A percentile compares a stretch with the other conserved stretches of the same genome.
These are phyloP conservation scores for Acestrorhynchus altus DNA, from an alignment of 2,797 vertebrate species.

Conservation along the genomic window DNA sequence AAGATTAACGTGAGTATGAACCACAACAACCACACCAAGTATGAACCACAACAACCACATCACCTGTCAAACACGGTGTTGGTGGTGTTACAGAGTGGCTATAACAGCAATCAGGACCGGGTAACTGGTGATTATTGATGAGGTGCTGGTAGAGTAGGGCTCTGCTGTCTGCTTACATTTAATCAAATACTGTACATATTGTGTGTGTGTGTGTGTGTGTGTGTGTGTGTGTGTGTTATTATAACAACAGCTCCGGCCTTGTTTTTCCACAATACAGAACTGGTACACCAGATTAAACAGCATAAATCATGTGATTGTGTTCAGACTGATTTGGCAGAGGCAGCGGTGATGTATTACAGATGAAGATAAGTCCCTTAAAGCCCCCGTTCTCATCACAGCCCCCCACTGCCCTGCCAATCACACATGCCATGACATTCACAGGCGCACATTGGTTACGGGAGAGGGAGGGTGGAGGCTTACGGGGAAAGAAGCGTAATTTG, in stretches of 20 bases:
- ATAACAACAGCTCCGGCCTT: neutral
- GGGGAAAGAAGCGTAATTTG: constrained; percentile 71
- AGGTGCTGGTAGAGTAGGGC: no score
- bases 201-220: neutral
- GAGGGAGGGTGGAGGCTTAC: constrained; percentile 16
- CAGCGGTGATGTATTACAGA: neutral
- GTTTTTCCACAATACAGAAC: neutral
- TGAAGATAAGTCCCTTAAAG: constrained; percentile 9
- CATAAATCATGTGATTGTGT: neutral
- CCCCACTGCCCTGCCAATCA: neutral
- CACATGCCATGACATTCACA: neutral
- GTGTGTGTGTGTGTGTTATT: constrained; percentile 8
- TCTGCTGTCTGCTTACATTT: no score
- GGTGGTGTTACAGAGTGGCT: no score
- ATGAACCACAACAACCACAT: no score
- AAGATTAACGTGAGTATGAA: no score
- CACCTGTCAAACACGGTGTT: no score
- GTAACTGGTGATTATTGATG: no score
- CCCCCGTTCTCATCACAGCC: neutral
- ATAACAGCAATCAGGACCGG: no score
- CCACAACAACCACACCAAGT: no score
- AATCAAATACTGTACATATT: no score
- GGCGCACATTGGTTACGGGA: neutral
- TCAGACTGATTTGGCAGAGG: neutral
- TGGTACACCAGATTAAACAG: neutral